phyloP scores from a whole-genome alignment of 2,113 vertebrate genomes.

The Podilymbus podiceps region DNA sequence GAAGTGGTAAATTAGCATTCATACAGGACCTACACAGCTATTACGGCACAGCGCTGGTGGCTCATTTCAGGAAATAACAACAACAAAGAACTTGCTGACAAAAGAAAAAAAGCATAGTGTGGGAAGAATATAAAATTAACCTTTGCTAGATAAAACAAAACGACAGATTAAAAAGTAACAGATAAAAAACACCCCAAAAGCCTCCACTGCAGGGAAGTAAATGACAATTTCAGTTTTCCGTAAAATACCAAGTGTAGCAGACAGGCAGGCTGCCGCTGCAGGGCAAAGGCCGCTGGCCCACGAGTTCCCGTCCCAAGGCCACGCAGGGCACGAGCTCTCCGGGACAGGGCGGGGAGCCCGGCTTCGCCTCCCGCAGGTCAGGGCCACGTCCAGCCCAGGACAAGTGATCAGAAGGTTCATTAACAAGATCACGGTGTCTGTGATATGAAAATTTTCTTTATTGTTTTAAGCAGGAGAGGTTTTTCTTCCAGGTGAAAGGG shows the following conservation, averaged over 20 bases:
- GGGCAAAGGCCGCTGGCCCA: background rate
- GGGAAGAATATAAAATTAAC: slow-evolving; percentile 1
- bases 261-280: background rate
- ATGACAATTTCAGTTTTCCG: background rate
- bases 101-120: background rate
- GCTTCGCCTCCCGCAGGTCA: background rate
- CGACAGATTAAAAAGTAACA: background rate
- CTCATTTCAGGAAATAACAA: background rate
- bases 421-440: rapidly evolving
- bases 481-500: rapidly evolving
- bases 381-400: background rate
- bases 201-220: background rate
- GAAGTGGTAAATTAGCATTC: background rate
- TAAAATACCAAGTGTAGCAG: rapidly evolving
- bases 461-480: too few species aligned
- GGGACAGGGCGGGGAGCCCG: rapidly evolving
- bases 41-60: background rate
- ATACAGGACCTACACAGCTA: background rate
- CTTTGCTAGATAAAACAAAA: background rate
- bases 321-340: rapidly evolving
- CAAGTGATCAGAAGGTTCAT: background rate
- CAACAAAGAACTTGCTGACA: slow-evolving; percentile 40
- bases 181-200: background rate
- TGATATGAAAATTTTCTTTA: rapidly evolving
- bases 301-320: rapidly evolving